These are phyloP conservation scores for Scleropages formosus DNA, from an alignment of 2,797 vertebrate species.

Conservation along the genomic window DNA sequence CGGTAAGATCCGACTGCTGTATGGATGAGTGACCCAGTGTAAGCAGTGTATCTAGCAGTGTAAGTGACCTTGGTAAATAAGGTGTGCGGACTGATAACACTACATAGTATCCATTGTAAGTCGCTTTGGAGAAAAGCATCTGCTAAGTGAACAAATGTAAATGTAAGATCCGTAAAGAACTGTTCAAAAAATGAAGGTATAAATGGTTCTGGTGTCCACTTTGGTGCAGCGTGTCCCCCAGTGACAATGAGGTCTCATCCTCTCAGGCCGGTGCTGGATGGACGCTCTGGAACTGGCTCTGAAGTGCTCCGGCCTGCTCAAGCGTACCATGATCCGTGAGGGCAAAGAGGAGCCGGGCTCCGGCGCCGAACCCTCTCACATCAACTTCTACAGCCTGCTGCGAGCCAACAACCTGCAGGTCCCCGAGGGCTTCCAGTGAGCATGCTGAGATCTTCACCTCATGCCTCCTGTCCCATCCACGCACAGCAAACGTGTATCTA, in stretches of 20 bases:
- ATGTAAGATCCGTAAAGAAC: neutral
- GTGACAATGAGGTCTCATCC: neutral
- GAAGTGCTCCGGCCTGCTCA: conserved; percentile 93
- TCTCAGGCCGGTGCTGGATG: conserved; percentile 95
- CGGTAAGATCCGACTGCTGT: conserved; percentile 77
- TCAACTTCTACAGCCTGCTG: conserved; percentile 90
- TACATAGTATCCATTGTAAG: too few species aligned
- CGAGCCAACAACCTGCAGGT: conserved; percentile 87
- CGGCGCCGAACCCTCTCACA: conserved; percentile 77
- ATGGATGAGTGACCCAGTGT: too few species aligned
- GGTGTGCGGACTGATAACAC: too few species aligned
- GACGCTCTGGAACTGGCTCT: conserved; percentile 94
- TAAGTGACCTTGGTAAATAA: too few species aligned
- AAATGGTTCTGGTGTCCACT: neutral
- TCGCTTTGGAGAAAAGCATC: too few species aligned
- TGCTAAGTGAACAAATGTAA: too few species aligned
- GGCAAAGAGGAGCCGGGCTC: conserved; percentile 87
- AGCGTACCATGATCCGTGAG: conserved; percentile 95
- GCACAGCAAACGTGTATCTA: too few species aligned
- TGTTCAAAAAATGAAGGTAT: neutral
- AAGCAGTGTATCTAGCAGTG: too few species aligned
- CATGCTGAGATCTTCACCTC: neutral
- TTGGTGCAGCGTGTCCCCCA: neutral
- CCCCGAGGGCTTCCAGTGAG: conserved; percentile 78
- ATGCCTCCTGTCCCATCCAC: too few species aligned